Evolutionary conservation across 2,888 invertebrate species (phyloP).

Genomic region (Ennomos erosarius): DNA sequence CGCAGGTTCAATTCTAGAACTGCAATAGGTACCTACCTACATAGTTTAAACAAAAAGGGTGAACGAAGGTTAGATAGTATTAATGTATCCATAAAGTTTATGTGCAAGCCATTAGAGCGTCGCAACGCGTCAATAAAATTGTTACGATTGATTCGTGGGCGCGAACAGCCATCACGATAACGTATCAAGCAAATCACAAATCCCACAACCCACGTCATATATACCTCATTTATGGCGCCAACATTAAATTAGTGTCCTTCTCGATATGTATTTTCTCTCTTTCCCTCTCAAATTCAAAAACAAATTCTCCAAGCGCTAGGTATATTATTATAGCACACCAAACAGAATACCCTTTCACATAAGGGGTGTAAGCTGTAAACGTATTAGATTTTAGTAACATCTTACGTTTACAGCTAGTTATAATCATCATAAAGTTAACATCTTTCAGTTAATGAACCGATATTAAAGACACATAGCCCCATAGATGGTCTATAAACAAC

Average conservation of each 20-base stretch:
- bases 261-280: too few relatives aligned
- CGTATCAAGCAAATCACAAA: slow-evolving; percentile 30
- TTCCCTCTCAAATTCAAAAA: slow-evolving; percentile 2
- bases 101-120: slow-evolving; percentile 33
- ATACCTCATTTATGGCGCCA: slow-evolving; percentile 21
- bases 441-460: slow-evolving; percentile 9
- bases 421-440: slow-evolving; percentile 16
- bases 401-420: slow-evolving; percentile 9
- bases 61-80: slow-evolving; percentile 17
- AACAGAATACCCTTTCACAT: slow-evolving; percentile 13
- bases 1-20: too few relatives aligned
- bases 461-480: slow-evolving; percentile 1
- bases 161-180: slow-evolving; percentile 36
- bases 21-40: too few relatives aligned
- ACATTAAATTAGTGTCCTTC: slow-evolving; percentile 12
- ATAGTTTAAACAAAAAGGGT: slow-evolving; percentile 1
- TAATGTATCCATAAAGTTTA: slow-evolving; percentile 24
- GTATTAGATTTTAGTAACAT: too few relatives aligned
- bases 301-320: slow-evolving; percentile 2
- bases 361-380: too few relatives aligned
- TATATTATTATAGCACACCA: slow-evolving; percentile 15
- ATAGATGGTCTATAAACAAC: slow-evolving; percentile 19
- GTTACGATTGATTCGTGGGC: slow-evolving; percentile 42
- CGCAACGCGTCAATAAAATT: slow-evolving; percentile 37
- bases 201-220: slow-evolving; percentile 7